Base-by-base conservation (phyloP, 2,113 vertebrate genomes). In the Octodon degus region DNA sequence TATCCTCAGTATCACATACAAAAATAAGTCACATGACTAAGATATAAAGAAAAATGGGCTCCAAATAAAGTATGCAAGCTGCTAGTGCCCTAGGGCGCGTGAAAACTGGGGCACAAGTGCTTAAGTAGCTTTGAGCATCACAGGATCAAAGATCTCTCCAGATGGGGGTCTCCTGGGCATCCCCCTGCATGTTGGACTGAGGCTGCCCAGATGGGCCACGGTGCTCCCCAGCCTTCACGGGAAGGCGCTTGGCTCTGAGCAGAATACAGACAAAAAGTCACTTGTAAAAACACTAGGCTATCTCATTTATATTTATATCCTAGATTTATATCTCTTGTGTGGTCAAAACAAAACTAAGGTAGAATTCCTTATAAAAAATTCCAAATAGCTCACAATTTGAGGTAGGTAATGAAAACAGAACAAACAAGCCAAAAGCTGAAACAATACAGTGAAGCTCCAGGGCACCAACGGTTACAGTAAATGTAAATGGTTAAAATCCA, bases 61-160 rank as follows among this genome's bases (percentile, higher is more conserved):
- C 40, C 27, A 30, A 4, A 27, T 5, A 40, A 40, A 63, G 8
- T 30, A 0, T 5, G 62, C 20, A 32, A 43, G 25, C 14, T 14
- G 60, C n/a, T 24, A n/a, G 60, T 11, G 2, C 40, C 60, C 17
- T 5, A 2, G 47, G 30, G 63, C 5, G 17, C n/a, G 34, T 74
- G 65, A 32, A 55, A 58, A 9, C 4, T 1, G 20, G 27, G 30
- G 22, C 30, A 63, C 14, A 22, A 5, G 55, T 24, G 22, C 16
- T 7, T 9, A 4, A 0, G 62, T n/a, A 1, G 63, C 76, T 40
- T 2, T 13, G 53, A 72, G 2, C 17, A 22, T n/a, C 20, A 6
- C 3, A 0, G 37, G 8, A 17, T 0, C n/a, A 80, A 43, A 86
- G n/a, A 37, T 53, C 47, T 70, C 95, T 22, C 10, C 7, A 30